Base-by-base conservation (phyloP, 2,888 invertebrate genomes). In the Eueremaeus valkanovi region DNA sequence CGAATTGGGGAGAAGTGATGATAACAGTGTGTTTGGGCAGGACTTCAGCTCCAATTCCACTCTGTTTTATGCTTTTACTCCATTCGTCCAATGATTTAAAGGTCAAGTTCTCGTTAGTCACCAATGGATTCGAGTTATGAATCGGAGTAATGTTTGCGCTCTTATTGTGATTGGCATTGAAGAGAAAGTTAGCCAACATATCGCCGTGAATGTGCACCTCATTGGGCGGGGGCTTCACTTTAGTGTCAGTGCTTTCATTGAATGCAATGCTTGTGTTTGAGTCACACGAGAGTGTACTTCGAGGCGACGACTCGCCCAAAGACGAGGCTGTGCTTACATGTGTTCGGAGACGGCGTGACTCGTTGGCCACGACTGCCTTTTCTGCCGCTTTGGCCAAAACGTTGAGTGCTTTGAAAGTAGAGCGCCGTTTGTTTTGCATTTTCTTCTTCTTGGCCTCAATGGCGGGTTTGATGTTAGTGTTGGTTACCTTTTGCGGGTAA, bases 31-130 rank as follows among this genome's bases (percentile, higher is more conserved):
- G 11, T 42, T 75, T 61, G 1, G 75, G 75, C 58, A 72, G 61
- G 29, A 66, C n/a, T n/a, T n/a, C 72, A 29, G 72, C 31, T 5
- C 27, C n/a, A 40, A 72, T 51, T 16, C 75, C 75, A 18, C 31
- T 51, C 29, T 72, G 36, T 45, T 66, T 36, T 6, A 75, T 72
- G 40, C 36, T 51, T 72, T 75, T 31, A 63, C 72, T 75, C 75
- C 75, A 75, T 29, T 75, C 75, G 16, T 55, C 40, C 27, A 75
- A 72, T n/a, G 75, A 75, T n/a, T 75, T 75, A 16, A 75, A 75
- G 16, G 72, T 72, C 6, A 75, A 29, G 55, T 75, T 75, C 51
- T 68, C 75, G 27, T 1, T 16, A 27, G 1, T 70, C 6, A 21
- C 18, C 5, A 6, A 5, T 18, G 42, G 27, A 42, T 45, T 31